Evolutionary conservation across 2,888 invertebrate species (phyloP), one percentile per base, ranked within the genome.

Genomic region (Dastarcus helophoroides): DNA sequence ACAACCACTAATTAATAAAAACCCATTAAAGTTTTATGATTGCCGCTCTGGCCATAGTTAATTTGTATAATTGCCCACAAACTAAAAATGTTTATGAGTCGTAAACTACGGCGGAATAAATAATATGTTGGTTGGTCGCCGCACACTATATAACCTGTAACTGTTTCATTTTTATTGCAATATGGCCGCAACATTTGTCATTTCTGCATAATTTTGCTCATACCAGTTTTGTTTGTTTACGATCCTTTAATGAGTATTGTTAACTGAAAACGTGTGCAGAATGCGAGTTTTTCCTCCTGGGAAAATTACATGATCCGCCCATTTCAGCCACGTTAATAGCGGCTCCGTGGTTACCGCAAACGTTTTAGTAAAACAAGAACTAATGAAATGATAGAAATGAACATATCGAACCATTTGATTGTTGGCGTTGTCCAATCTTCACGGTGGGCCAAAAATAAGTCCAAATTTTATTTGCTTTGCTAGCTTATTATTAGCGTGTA

Each of bases 51-150:
- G 45, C 45, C 44, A 51, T 48, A 50, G 51, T 53, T 54, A 55
- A 55, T 56, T 56, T 53, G 52, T 55, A 53, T 56, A 56, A 56
- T 56, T 55, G 52, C 50, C 47, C 44, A 48, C 51, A 51, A 48
- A 52, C 52, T 52, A 49, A 55, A 54, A 54, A 53, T 47, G 44
- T 53, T 56, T 55, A 55, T 42, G 54, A 48, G 35, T 46, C 51
- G 51, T 55, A 54, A 56, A 56, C 43, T 49, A 51, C 48, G 46
- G 42, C 38, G 49, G 52, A 53, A 54, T 56, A 55, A 55, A 56
- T 56, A 53, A 53, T 54, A 55, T 48, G 47, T 48, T 51, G 41
- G 48, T 44, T 39, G 46, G 29, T 31, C 5, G 6, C 19, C n/a
- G 8, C 19, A 17, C 19, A 17, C 4, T 24, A 34, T 21, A 31